Evolutionary conservation across 2,888 invertebrate species (phyloP).

Genomic region (Drosophila greeni): DNA sequence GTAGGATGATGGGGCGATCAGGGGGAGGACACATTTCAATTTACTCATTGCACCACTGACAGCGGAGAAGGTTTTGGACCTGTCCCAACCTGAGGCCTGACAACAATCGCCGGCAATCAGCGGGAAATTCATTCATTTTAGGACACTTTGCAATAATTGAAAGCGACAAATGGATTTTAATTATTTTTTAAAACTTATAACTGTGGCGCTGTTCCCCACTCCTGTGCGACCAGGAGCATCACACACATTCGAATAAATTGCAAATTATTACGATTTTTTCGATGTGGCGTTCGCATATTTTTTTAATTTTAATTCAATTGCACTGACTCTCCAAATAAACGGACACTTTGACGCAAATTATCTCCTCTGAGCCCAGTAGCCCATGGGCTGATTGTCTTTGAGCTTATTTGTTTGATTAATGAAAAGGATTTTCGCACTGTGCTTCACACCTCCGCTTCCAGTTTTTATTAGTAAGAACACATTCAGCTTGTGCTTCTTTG

Average conservation of each 20-base stretch:
- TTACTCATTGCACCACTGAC: constrained; percentile 45
- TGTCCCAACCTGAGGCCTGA: constrained; percentile 46
- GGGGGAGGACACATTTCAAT: constrained; percentile 57
- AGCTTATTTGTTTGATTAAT: constrained; percentile 54
- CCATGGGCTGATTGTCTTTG: constrained; percentile 48
- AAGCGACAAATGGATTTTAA: constrained; percentile 66
- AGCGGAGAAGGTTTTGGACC: constrained; percentile 32
- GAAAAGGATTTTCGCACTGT: constrained; percentile 21
- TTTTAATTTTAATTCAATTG: constrained; percentile 75
- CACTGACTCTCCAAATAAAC: constrained; percentile 65
- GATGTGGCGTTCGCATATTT: constrained; percentile 54
- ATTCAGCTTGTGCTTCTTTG: not conserved
- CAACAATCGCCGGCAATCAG: constrained; percentile 66
- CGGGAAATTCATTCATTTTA: constrained; percentile 62
- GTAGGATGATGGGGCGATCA: constrained; percentile 48
- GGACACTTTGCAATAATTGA: constrained; percentile 73
- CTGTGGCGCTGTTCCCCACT: constrained; percentile 41
- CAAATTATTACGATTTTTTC: constrained; percentile 54
- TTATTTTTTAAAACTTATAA: constrained; percentile 73
- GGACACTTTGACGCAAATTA: constrained; percentile 72
- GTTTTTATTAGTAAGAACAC: not conserved
- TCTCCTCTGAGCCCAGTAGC: constrained; percentile 57
- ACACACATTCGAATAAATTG: constrained; percentile 57
- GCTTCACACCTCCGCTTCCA: not conserved
- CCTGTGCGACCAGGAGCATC: not conserved